These are phyloP conservation scores for Dynastes tityus DNA, from an alignment of 2,888 invertebrate genomes.

Conservation along the genomic window DNA sequence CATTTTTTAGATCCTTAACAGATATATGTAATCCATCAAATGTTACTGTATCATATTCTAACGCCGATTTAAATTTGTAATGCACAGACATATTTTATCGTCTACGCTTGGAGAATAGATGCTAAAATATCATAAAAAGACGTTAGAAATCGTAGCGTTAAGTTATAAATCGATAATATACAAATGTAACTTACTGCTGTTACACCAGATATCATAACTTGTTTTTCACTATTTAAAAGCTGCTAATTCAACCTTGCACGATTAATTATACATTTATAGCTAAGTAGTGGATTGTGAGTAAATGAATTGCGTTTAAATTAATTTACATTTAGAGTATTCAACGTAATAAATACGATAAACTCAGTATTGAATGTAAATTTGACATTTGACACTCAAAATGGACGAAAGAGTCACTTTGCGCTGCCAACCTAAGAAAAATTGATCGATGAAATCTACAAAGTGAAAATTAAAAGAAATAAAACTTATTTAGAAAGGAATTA, in stretches of 20 bases:
- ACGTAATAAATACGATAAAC: constrained; percentile 7
- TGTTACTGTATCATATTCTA: constrained; percentile 96
- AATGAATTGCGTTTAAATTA: neutral
- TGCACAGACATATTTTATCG: constrained; percentile 88
- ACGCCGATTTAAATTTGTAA: constrained; percentile 98
- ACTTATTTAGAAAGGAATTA: neutral
- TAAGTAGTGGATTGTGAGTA: neutral
- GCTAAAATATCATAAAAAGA: constrained; percentile 5
- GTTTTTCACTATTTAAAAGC: neutral
- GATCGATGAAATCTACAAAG: neutral
- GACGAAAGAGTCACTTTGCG: neutral
- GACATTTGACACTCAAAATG: constrained; percentile 42
- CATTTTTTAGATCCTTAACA: constrained; percentile 94
- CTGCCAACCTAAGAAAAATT: neutral
- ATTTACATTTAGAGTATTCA: constrained; percentile 14
- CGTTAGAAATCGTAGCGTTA: neutral
- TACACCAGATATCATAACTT: constrained; percentile 15
- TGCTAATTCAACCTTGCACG: neutral
- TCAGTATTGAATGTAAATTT: constrained; percentile 3
- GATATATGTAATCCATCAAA: constrained; percentile 98
- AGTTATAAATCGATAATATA: constrained; percentile 30
- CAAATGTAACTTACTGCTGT: constrained; percentile 16
- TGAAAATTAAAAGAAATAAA: neutral
- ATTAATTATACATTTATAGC: neutral
- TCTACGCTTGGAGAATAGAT: neutral